Percentiles rank a stretch among this genome's conserved stretches.
Conservation (phyloP, 1,140 invertebrate genomes). For the Dinothrombium tinctorium region DNA sequence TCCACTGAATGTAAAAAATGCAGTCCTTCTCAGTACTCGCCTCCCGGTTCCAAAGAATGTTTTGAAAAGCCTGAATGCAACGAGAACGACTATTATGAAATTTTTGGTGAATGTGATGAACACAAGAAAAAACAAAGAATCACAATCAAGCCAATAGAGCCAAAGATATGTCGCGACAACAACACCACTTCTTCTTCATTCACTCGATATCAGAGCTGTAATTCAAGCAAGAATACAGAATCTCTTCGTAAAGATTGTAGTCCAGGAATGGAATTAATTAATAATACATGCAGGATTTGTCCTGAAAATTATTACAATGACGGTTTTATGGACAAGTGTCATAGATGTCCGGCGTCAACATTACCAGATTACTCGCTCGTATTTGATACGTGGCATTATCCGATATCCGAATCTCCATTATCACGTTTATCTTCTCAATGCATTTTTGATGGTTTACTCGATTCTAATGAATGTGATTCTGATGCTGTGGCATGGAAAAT, state of each 20-base stretch:
- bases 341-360: conserved; percentile 27
- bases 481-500: conserved; percentile 1
- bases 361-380: conserved; percentile 28
- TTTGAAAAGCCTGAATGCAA: conserved; percentile 26
- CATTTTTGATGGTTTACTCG: neutral
- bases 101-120: conserved; percentile 26
- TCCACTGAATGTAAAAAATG: conserved; percentile 26
- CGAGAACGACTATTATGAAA: conserved; percentile 29
- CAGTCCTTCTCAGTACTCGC: conserved; percentile 22
- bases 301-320: conserved; percentile 21
- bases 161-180: conserved; percentile 29
- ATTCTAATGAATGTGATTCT: neutral
- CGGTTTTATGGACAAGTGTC: conserved; percentile 22
- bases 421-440: neutral
- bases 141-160: conserved; percentile 29
- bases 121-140: conserved; percentile 24
- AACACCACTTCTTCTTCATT: conserved; percentile 9
- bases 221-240: neutral
- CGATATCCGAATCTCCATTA: neutral
- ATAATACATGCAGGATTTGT: conserved; percentile 23
- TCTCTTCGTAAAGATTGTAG: conserved; percentile 21
- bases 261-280: conserved; percentile 27
- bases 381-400: conserved; percentile 27
- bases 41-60: conserved; percentile 24
- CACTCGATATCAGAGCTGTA: neutral